A percentile compares a stretch with the other conserved stretches of the same genome.
Evolutionary conservation across 30 jellyfish, hydroid and myxozoan species (phyloP).

Genomic region (Turritopsis dohrnii): DNA sequence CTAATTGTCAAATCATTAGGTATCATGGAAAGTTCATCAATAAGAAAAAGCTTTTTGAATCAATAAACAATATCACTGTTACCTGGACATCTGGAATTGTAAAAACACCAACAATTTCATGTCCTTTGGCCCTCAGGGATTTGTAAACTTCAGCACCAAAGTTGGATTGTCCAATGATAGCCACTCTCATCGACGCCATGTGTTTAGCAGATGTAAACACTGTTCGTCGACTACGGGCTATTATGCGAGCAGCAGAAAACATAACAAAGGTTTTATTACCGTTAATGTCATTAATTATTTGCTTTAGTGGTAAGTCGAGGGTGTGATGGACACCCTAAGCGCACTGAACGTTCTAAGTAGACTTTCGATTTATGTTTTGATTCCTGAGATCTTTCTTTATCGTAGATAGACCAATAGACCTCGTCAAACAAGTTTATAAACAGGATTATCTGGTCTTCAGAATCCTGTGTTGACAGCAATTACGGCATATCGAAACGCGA

Average conservation of each 20-base stretch:
- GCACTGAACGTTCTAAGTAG: neutral
- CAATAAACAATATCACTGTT: neutral
- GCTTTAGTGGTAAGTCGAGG: neutral
- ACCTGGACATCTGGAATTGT: conserved; percentile 86
- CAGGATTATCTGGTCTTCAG: neutral
- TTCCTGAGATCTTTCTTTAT: neutral
- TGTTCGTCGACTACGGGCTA: conserved; percentile 29
- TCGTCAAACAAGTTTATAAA: neutral
- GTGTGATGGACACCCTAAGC: neutral
- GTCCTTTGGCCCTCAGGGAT: conserved; percentile 76
- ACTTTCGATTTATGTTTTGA: neutral
- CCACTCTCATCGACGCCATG: conserved; percentile 94
- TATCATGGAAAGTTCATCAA: too few species aligned
- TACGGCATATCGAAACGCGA: too few species aligned
- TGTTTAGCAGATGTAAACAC: conserved; percentile 62
- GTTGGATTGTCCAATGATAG: conserved; percentile 98
- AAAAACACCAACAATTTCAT: conserved; percentile 91
- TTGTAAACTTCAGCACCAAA: conserved; percentile 99
- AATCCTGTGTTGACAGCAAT: neutral
- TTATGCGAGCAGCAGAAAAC: conserved; percentile 28
- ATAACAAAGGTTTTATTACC: neutral
- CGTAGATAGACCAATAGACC: neutral
- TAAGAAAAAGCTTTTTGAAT: too few species aligned
- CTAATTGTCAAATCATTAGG: too few species aligned
- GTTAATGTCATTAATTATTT: neutral